Conservation (phyloP, 2,113 vertebrate species). For the Scopus umbretta region DNA sequence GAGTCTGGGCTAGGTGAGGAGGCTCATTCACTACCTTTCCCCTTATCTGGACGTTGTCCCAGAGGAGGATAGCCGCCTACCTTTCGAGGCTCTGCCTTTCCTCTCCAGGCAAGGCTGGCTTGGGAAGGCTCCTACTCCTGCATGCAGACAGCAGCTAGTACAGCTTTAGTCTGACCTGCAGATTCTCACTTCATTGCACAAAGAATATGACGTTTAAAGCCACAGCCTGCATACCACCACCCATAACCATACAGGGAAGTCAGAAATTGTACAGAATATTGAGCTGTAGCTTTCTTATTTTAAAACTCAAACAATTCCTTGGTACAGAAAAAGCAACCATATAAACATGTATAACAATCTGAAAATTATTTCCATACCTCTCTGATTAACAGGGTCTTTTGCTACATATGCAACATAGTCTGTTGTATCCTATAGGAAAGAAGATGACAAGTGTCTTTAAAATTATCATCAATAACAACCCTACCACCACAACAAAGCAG, state of each 20-base stretch:
- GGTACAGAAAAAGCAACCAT: background rate
- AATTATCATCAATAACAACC: background rate
- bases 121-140: background rate
- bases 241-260: background rate
- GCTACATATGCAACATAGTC: conserved; percentile 94
- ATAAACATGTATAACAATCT: background rate
- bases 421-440: conserved; percentile 80
- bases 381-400: conserved; percentile 87
- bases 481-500: background rate
- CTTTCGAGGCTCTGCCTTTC: background rate
- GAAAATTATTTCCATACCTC: conserved; percentile 77
- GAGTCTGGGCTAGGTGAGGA: background rate
- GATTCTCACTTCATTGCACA: background rate
- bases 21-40: background rate
- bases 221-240: background rate
- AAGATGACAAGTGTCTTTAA: conserved; percentile 40
- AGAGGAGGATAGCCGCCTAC: background rate
- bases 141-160: background rate
- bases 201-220: background rate
- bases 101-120: background rate
- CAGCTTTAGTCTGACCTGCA: background rate
- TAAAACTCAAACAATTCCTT: background rate
- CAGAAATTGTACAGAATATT: background rate
- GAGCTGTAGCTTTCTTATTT: background rate
- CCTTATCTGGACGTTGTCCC: background rate